Evolutionary conservation across 2,113 vertebrate genomes (phyloP).

Genomic region (Ahaetulla prasina): DNA sequence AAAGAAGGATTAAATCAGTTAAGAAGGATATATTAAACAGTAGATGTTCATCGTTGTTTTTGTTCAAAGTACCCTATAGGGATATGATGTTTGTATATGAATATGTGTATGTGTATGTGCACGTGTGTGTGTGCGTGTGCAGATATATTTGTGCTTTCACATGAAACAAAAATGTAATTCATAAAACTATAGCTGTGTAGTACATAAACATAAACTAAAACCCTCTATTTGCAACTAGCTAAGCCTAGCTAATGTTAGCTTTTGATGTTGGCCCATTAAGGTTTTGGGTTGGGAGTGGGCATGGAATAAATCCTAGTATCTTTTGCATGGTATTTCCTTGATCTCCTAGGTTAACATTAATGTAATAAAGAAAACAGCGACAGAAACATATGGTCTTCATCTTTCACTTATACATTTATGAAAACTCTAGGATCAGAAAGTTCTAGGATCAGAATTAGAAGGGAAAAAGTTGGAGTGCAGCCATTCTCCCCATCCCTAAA

Average conservation of each 20-base stretch:
- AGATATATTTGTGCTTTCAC: slow-evolving; percentile 27
- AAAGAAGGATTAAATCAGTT: neutral
- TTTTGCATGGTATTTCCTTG: slow-evolving; percentile 57
- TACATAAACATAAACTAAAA: slow-evolving; percentile 50
- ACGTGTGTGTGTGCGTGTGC: slow-evolving; percentile 22
- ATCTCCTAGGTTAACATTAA: slow-evolving; percentile 65
- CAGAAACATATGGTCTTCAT: slow-evolving; percentile 58
- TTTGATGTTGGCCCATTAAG: slow-evolving; percentile 68
- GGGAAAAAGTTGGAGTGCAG: slow-evolving; percentile 19
- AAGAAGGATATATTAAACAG: neutral
- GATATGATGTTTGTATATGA: slow-evolving; percentile 36
- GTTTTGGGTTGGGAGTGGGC: slow-evolving; percentile 11
- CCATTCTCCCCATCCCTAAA: fast-evolving
- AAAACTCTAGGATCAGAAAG: too few relatives aligned
- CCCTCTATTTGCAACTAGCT: slow-evolving; percentile 56
- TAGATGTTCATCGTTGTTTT: slow-evolving; percentile 14
- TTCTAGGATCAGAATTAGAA: slow-evolving; percentile 45
- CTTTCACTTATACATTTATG: slow-evolving; percentile 43
- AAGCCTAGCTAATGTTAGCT: slow-evolving; percentile 56
- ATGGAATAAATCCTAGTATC: slow-evolving; percentile 53
- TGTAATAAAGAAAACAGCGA: slow-evolving; percentile 64
- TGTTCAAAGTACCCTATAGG: slow-evolving; percentile 54
- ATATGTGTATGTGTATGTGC: neutral
- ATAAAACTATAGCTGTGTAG: slow-evolving; percentile 54
- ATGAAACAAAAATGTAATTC: slow-evolving; percentile 53